Percentiles rank a stretch among this genome's conserved stretches.
These are phyloP conservation scores for Holocentrus rufus DNA, from an alignment of 2,797 vertebrate genomes.

Conservation along the genomic window DNA sequence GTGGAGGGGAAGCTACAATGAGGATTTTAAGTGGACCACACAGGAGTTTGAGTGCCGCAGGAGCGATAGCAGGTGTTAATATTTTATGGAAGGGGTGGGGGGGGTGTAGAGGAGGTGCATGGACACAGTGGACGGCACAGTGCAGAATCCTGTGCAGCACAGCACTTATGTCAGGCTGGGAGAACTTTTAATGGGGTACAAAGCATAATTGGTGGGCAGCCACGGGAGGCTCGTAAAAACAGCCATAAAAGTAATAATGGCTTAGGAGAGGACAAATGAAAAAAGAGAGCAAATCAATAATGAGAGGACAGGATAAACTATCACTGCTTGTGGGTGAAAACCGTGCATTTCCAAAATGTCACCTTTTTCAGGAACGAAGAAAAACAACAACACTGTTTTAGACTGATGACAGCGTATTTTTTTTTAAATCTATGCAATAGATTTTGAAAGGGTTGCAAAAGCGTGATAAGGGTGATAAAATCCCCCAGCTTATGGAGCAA, in stretches of 20 bases:
- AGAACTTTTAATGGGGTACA: slow-evolving; percentile 69
- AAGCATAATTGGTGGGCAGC: slow-evolving; percentile 73
- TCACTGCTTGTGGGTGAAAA: slow-evolving; percentile 13
- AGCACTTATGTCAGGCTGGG: slow-evolving; percentile 56
- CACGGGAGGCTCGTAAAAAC: slow-evolving; percentile 69
- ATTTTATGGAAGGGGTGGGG: slow-evolving; percentile 56
- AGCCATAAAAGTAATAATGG: slow-evolving; percentile 75
- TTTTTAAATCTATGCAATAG: not conserved
- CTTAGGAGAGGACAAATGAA: slow-evolving; percentile 68
- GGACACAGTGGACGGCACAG: slow-evolving; percentile 36
- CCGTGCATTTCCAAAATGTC: slow-evolving; percentile 22
- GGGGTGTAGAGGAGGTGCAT: slow-evolving; percentile 18
- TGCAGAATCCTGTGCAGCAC: slow-evolving; percentile 38
- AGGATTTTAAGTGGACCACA: slow-evolving; percentile 67
- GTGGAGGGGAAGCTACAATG: slow-evolving; percentile 23
- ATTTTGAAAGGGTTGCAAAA: not conserved
- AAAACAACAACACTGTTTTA: not conserved
- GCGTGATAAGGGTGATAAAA: not conserved
- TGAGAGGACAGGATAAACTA: slow-evolving; percentile 50
- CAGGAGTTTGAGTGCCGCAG: slow-evolving; percentile 44
- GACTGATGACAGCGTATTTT: not conserved
- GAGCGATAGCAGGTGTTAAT: slow-evolving; percentile 61
- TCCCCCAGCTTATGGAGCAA: not conserved
- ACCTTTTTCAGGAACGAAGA: not conserved
- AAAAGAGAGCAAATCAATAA: slow-evolving; percentile 69